These are phyloP conservation scores for Pitta sordida DNA, from an alignment of 2,113 vertebrate genomes.

Conservation along the genomic window DNA sequence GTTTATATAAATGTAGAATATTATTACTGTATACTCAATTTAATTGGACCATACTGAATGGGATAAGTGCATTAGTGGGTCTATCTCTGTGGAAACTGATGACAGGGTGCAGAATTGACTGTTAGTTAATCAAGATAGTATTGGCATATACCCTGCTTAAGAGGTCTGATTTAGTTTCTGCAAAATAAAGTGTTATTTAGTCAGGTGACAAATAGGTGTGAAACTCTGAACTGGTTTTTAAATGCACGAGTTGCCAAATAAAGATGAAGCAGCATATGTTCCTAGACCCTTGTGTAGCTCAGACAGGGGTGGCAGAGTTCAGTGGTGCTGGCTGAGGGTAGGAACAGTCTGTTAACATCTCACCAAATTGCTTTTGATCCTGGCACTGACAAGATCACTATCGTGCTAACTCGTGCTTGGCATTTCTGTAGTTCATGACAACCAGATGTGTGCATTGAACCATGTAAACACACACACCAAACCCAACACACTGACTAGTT, in stretches of 20 bases:
- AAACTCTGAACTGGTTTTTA: neutral
- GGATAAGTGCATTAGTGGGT: neutral
- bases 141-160: neutral
- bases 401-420: neutral
- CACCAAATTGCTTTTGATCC: rapidly evolving
- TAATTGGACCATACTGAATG: neutral
- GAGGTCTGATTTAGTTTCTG: neutral
- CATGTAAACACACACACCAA: rapidly evolving
- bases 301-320: neutral
- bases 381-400: neutral
- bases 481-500: neutral
- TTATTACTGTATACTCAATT: neutral
- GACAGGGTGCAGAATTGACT: neutral
- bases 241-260: neutral
- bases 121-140: neutral
- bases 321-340: neutral
- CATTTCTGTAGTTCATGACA: rapidly evolving
- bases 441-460: rapidly evolving
- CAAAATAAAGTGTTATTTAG: neutral
- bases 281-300: neutral
- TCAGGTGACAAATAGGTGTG: neutral
- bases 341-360: neutral
- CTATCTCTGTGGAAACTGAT: conserved; percentile 9
- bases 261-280: neutral
- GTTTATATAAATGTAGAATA: neutral